Conservation (phyloP, 2,888 invertebrate species). For the Limnephilus rhombicus region DNA sequence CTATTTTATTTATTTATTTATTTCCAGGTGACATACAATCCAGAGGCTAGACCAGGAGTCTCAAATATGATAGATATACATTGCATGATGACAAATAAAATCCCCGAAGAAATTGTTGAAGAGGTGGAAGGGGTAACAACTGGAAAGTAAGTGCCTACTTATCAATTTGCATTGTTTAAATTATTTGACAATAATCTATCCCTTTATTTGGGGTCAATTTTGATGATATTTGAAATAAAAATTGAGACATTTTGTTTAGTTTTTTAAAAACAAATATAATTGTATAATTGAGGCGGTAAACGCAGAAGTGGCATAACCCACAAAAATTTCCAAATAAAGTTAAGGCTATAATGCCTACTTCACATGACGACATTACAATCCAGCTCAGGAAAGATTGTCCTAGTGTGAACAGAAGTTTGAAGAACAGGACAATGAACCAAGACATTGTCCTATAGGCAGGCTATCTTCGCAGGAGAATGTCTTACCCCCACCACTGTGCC, state of each 20-base stretch:
- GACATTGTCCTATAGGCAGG: no score
- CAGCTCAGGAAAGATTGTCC: no score
- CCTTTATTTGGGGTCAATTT: not conserved
- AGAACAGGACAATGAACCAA: no score
- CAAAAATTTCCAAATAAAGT: no score
- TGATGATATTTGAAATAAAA: not conserved
- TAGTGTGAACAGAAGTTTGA: no score
- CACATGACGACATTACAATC: no score
- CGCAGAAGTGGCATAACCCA: no score
- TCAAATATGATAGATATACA: conserved; percentile 93
- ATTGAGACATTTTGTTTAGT: not conserved
- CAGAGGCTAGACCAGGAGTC: conserved; percentile 88
- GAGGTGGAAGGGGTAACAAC: conserved; percentile 84
- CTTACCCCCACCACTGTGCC: no score
- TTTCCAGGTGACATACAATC: conserved; percentile 86
- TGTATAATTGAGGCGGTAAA: no score
- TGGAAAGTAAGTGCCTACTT: conserved; percentile 77
- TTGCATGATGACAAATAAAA: conserved; percentile 83
- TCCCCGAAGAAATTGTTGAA: conserved; percentile 83
- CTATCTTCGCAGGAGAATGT: no score
- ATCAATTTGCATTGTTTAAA: conserved; percentile 12
- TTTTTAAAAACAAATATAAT: no score
- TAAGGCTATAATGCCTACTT: no score
- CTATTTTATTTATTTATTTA: not conserved
- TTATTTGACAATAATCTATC: conserved; percentile 2